Evolutionary conservation across 2,797 vertebrate species (phyloP).

Genomic region (Australoheros facetus): DNA sequence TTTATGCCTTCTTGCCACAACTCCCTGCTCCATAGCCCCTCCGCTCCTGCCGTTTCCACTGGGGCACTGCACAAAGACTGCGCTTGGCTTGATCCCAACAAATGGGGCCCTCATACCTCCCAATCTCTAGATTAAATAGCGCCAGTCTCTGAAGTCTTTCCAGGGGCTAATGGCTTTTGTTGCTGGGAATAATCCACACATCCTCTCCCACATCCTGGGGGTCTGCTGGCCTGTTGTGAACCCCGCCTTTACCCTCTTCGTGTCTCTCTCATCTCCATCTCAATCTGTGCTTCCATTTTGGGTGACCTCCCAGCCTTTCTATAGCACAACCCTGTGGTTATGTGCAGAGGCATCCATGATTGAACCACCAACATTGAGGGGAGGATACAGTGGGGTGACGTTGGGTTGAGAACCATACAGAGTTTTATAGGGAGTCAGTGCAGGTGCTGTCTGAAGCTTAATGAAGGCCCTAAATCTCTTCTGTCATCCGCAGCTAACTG

Average conservation of each 20-base stretch:
- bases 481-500: constrained; percentile 62
- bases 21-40: constrained; percentile 51
- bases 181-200: constrained; percentile 87
- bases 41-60: constrained; percentile 70
- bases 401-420: constrained; percentile 59
- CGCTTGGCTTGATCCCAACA: constrained; percentile 77
- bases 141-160: constrained; percentile 85
- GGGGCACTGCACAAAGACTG: constrained; percentile 76
- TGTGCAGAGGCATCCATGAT: constrained; percentile 52
- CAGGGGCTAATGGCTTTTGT: constrained; percentile 87
- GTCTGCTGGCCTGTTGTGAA: constrained; percentile 70
- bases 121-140: constrained; percentile 86
- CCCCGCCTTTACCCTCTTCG: constrained; percentile 61
- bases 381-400: constrained; percentile 54
- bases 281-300: constrained; percentile 69
- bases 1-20: constrained; percentile 59
- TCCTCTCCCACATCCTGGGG: constrained; percentile 88
- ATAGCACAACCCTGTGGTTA: constrained; percentile 55
- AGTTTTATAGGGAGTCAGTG: constrained; percentile 65
- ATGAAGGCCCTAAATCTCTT: constrained; percentile 74
- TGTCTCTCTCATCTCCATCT: constrained; percentile 72
- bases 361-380: constrained; percentile 64
- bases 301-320: constrained; percentile 64
- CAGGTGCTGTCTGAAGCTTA: constrained; percentile 70
- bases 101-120: constrained; percentile 82